Conservation (phyloP, 2,888 invertebrate genomes). For the Amphipyra tragopoginis region DNA sequence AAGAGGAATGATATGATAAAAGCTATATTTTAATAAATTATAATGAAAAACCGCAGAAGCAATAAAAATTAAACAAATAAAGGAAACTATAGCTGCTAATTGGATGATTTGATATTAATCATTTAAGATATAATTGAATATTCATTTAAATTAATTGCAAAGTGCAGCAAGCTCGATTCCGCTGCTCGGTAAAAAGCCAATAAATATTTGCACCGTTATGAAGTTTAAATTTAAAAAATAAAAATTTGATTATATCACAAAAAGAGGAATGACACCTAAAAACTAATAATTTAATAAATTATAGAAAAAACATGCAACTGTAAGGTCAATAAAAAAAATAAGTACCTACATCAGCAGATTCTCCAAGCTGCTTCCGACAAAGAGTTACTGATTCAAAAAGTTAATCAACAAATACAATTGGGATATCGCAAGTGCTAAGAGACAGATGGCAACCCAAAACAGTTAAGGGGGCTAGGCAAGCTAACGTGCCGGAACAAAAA, state of each 20-base stretch:
- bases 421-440: slow-evolving; percentile 20
- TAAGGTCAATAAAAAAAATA: slow-evolving; percentile 3
- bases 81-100: too few species aligned
- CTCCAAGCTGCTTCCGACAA: slow-evolving; percentile 7
- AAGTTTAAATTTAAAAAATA: too few species aligned
- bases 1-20: too few species aligned
- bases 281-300: background rate
- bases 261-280: background rate
- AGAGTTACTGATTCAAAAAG: slow-evolving; percentile 2
- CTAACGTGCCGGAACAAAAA: slow-evolving; percentile 67
- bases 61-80: too few species aligned
- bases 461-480: slow-evolving; percentile 58
- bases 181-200: too few species aligned
- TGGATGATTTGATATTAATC: too few species aligned
- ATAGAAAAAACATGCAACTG: background rate
- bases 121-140: too few species aligned
- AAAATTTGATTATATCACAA: background rate
- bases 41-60: too few species aligned
- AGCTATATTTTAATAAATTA: too few species aligned
- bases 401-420: background rate
- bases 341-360: background rate
- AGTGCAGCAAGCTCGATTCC: too few species aligned
- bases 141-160: too few species aligned
- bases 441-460: slow-evolving; percentile 64
- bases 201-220: too few species aligned